Evolutionary conservation across 2,113 vertebrate genomes (phyloP).

Genomic region (Dermatemys mawii): DNA sequence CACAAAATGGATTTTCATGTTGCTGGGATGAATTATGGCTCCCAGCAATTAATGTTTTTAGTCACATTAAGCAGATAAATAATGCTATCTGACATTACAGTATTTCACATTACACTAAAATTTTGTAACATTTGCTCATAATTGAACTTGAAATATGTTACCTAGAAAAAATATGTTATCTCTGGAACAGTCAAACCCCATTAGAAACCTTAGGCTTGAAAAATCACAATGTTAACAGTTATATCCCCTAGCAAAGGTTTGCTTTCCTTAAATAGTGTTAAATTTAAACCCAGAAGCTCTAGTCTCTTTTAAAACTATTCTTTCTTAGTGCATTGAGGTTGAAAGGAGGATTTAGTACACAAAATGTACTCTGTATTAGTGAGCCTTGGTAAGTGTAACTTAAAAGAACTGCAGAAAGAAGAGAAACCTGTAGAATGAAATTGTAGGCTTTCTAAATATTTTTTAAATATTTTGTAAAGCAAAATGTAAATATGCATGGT

Average conservation of each 20-base stretch:
- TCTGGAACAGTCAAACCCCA: slow-evolving; percentile 81
- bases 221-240: slow-evolving; percentile 81
- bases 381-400: slow-evolving; percentile 12
- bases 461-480: neutral
- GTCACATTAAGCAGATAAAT: slow-evolving; percentile 78
- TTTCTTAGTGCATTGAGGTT: slow-evolving; percentile 71
- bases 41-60: slow-evolving; percentile 79
- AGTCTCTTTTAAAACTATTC: slow-evolving; percentile 71
- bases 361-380: slow-evolving; percentile 48
- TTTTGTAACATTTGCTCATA: slow-evolving; percentile 78
- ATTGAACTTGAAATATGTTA: slow-evolving; percentile 83
- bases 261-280: slow-evolving; percentile 83
- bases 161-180: slow-evolving; percentile 82
- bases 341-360: slow-evolving; percentile 72
- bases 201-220: slow-evolving; percentile 82
- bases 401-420: neutral
- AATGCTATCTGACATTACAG: slow-evolving; percentile 83
- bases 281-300: slow-evolving; percentile 79
- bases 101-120: slow-evolving; percentile 84
- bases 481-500: neutral
- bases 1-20: slow-evolving; percentile 74
- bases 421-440: neutral
- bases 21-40: slow-evolving; percentile 78
- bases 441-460: neutral
- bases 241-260: slow-evolving; percentile 79